These are phyloP conservation scores for Riparia riparia DNA, from an alignment of 2,113 vertebrate genomes.

Conservation along the genomic window DNA sequence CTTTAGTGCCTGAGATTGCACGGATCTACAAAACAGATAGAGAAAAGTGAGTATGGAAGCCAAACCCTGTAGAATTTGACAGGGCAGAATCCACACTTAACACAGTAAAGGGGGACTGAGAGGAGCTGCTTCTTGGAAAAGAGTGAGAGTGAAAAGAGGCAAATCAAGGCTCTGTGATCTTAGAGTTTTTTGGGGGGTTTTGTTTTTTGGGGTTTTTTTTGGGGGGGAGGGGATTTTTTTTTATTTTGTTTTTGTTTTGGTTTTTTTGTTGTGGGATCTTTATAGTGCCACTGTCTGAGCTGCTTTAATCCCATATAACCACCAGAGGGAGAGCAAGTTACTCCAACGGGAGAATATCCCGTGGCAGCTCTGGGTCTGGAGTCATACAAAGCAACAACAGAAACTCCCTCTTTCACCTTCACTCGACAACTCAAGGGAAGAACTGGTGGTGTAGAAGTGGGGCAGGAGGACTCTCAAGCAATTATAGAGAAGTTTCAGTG, in stretches of 20 bases:
- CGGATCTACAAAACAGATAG: slow-evolving; percentile 99
- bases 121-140: neutral
- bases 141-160: neutral
- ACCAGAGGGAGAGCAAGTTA: slow-evolving; percentile 54
- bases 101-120: neutral
- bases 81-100: neutral
- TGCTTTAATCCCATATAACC: neutral
- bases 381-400: neutral
- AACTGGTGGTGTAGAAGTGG: neutral
- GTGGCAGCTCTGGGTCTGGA: neutral
- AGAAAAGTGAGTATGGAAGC: slow-evolving; percentile 92
- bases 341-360: neutral
- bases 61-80: neutral
- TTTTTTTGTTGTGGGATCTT: neutral
- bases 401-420: neutral
- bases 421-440: neutral
- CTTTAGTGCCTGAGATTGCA: slow-evolving; percentile 99
- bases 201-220: no score
- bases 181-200: no score
- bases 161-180: neutral
- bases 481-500: neutral
- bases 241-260: no score
- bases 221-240: no score
- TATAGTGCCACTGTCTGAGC: rapidly evolving
- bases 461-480: neutral